Evolutionary conservation across 2,888 invertebrate genomes (phyloP).

Genomic region (Pristionchus exspectatus): DNA sequence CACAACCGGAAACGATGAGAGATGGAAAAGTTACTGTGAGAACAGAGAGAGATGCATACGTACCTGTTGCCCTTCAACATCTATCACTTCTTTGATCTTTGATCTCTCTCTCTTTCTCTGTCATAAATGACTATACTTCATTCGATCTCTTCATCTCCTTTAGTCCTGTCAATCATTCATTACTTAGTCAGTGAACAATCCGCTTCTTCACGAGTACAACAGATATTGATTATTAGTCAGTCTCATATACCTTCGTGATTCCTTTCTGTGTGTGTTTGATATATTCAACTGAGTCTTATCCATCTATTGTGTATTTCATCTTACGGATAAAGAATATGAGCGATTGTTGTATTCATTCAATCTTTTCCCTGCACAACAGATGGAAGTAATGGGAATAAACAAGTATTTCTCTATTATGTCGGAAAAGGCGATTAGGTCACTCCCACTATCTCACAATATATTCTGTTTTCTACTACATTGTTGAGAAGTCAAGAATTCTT

Average conservation of each 20-base stretch:
- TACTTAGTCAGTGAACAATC: constrained; percentile 4
- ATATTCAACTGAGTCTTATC: constrained; percentile 37
- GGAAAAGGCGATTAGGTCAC: background rate
- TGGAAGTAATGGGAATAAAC: background rate
- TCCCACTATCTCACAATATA: background rate
- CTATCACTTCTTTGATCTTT: constrained; percentile 69
- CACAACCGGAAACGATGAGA: constrained; percentile 74
- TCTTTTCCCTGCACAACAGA: background rate
- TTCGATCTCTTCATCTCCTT: background rate
- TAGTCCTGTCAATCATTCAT: constrained; percentile 13
- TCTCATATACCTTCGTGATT: background rate
- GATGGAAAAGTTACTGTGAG: constrained; percentile 74
- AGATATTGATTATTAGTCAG: background rate
- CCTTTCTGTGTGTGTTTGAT: background rate
- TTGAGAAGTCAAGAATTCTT: background rate
- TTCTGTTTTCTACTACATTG: background rate
- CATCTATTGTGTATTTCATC: background rate
- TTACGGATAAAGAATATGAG: constrained; percentile 24
- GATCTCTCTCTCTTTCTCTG: background rate
- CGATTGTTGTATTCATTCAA: background rate
- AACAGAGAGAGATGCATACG: constrained; percentile 73
- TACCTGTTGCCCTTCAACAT: constrained; percentile 71
- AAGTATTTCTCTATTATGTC: background rate
- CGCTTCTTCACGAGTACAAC: background rate
- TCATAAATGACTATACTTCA: background rate